Conservation (phyloP, 2,113 vertebrate genomes). For the Nestor notabilis region DNA sequence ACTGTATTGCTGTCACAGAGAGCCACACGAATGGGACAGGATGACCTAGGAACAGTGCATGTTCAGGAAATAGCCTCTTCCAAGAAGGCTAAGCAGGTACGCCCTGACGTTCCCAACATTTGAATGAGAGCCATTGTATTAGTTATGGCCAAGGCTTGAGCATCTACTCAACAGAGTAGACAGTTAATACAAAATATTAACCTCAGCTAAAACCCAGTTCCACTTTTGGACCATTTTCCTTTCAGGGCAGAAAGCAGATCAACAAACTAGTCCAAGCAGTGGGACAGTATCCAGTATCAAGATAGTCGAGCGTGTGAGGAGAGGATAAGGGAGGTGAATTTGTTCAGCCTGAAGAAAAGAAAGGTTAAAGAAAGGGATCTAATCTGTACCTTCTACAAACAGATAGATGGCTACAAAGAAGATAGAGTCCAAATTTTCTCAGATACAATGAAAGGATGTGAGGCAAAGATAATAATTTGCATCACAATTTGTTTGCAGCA, state of each 20-base stretch:
- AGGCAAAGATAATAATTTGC: not conserved
- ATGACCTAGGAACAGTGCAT: not conserved
- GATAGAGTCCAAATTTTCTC: not conserved
- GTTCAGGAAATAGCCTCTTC: not conserved
- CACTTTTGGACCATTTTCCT: not conserved
- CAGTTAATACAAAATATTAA: not conserved
- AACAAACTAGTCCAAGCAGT: not conserved
- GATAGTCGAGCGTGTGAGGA: rapidly evolving
- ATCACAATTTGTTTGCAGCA: not conserved
- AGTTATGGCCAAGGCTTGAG: not conserved
- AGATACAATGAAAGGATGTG: not conserved
- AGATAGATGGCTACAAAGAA: not conserved
- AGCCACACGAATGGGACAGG: not conserved
- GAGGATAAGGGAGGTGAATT: not conserved
- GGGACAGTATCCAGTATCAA: not conserved
- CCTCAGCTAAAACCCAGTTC: not conserved
- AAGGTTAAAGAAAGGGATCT: not conserved
- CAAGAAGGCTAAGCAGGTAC: not conserved
- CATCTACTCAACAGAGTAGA: not conserved
- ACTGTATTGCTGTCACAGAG: not conserved
- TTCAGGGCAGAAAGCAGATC: not conserved
- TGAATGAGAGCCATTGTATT: not conserved
- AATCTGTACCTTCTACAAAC: not conserved
- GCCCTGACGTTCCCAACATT: not conserved
- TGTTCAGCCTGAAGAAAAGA: not conserved